These are phyloP conservation scores for Masnerella sp. DNA, from an alignment of 2,888 invertebrate species.

Conservation along the genomic window DNA sequence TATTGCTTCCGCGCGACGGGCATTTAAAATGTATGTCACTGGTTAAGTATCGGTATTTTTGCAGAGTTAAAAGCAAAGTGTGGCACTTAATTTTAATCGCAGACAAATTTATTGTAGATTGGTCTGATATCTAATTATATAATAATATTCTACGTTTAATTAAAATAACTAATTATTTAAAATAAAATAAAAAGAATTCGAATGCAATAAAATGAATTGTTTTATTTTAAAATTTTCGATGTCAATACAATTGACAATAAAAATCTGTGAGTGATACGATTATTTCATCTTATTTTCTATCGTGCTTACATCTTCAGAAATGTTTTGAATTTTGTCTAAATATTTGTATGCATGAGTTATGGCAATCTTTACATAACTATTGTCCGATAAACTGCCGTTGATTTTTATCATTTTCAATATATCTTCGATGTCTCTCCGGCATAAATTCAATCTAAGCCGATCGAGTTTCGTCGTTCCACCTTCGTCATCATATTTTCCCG, in stretches of 20 bases:
- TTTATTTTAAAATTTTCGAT: too few relatives aligned
- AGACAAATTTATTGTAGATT: too few relatives aligned
- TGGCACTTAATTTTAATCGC: conserved; percentile 1
- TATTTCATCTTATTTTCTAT: conserved; percentile 7
- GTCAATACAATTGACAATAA: too few relatives aligned
- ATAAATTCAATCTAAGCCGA: conserved; percentile 70
- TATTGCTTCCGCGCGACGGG: conserved; percentile 7
- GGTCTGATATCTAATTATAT: too few relatives aligned
- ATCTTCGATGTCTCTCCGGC: conserved; percentile 67
- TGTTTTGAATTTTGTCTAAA: conserved; percentile 75
- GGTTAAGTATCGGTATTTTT: background rate
- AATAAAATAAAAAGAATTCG: too few relatives aligned
- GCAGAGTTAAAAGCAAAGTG: conserved; percentile 1
- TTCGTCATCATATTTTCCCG: conserved; percentile 65
- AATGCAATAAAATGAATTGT: too few relatives aligned
- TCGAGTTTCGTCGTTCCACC: conserved; percentile 72
- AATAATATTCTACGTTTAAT: too few relatives aligned
- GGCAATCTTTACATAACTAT: conserved; percentile 71
- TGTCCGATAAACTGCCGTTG: conserved; percentile 70
- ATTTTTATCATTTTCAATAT: conserved; percentile 69
- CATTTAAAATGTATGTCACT: conserved; percentile 17
- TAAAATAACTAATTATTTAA: background rate
- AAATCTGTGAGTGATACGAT: too few relatives aligned
- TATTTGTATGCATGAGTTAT: conserved; percentile 75
- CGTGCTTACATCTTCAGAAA: conserved; percentile 77